Evolutionary conservation across 1,140 invertebrate species (phyloP).

Genomic region (Trichogramma pretiosum): DNA sequence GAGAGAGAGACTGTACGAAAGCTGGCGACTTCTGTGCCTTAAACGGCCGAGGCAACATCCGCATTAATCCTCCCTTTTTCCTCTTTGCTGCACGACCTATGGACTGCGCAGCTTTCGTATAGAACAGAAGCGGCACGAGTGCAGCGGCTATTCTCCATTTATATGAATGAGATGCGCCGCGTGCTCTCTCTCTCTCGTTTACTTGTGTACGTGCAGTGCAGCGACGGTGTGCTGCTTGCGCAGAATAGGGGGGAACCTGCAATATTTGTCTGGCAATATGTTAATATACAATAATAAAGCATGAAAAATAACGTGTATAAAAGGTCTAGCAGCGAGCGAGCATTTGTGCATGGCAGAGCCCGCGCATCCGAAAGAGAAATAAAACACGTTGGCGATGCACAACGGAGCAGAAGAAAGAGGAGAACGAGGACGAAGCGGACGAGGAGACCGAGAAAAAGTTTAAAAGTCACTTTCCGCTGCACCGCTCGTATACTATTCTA

Average conservation of each 20-base stretch:
- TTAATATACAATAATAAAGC: constrained; percentile 12
- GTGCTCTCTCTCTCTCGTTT: not conserved
- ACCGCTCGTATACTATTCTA: not conserved
- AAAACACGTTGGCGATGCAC: no score
- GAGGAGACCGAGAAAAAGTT: not conserved
- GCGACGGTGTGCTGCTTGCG: no score
- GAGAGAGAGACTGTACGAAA: no score
- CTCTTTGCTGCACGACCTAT: no score
- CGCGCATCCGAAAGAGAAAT: no score
- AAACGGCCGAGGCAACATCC: constrained; percentile 2
- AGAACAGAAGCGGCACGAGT: not conserved
- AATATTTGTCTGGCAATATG: constrained; percentile 12
- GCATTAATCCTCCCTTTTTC: not conserved
- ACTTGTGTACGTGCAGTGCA: no score
- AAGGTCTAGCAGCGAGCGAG: not conserved
- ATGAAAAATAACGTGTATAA: not conserved
- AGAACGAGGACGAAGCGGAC: not conserved
- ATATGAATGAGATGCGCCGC: not conserved
- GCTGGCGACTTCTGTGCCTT: no score
- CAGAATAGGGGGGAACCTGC: not conserved
- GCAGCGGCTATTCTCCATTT: not conserved
- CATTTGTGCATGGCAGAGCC: no score
- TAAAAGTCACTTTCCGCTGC: constrained; percentile 1
- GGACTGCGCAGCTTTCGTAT: no score
- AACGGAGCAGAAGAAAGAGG: not conserved